Conservation (phyloP, 2,797 vertebrate species). For the Peromyscus aztecus region DNA sequence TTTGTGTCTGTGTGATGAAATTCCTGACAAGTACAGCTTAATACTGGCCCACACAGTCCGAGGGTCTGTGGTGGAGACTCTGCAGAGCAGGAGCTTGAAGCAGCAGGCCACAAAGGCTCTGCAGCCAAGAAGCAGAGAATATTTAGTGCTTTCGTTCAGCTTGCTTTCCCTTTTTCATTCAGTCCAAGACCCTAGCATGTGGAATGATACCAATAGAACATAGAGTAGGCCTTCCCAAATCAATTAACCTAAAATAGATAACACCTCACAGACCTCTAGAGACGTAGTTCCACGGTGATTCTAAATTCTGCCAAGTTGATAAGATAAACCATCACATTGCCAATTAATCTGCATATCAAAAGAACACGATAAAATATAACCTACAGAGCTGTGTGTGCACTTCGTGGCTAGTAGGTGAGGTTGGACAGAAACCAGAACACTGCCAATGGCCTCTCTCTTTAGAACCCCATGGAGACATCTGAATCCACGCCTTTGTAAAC, state of each 20-base stretch:
- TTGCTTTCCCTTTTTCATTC: background rate
- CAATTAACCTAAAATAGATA: background rate
- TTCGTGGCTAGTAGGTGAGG: background rate
- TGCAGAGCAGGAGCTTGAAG: background rate
- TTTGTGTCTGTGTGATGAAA: background rate
- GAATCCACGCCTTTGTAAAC: background rate
- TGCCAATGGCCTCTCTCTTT: background rate
- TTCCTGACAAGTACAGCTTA: background rate
- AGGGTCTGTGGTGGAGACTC: background rate
- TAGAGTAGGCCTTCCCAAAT: background rate
- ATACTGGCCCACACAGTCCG: background rate
- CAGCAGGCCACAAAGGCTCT: background rate
- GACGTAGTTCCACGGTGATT: background rate
- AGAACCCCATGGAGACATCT: background rate
- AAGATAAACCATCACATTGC: background rate
- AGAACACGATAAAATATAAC: background rate
- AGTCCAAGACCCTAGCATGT: no score
- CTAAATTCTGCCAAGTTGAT: background rate
- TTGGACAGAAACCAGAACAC: background rate
- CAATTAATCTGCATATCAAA: constrained; percentile 1
- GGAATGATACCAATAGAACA: background rate
- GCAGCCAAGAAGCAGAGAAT: background rate
- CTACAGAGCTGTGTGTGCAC: background rate
- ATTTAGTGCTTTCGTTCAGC: background rate
- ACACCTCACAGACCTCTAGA: background rate